Percentiles rank a stretch among this genome's conserved stretches.
Evolutionary conservation across 1,140 invertebrate genomes (phyloP).

Genomic region (Ooceraea biroi): DNA sequence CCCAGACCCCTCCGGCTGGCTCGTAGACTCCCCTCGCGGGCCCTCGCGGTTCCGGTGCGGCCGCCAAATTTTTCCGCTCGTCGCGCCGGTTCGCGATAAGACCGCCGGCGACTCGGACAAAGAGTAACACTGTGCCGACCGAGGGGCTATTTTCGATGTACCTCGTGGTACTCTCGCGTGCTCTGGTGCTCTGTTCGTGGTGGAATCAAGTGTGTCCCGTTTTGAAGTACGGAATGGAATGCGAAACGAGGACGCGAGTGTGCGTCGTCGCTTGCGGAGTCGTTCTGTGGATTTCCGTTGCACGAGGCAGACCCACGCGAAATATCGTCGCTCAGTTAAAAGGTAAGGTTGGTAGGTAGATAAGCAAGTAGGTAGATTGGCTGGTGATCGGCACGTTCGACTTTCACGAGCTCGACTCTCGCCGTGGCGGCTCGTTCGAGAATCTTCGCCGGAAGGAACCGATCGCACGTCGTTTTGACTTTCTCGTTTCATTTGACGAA

Average conservation of each 20-base stretch:
- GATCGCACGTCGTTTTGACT: not conserved
- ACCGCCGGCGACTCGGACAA: slow-evolving; percentile 15
- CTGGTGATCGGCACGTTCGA: slow-evolving; percentile 6
- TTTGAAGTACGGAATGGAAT: slow-evolving; percentile 18
- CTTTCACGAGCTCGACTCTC: slow-evolving; percentile 36
- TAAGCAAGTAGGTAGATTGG: not conserved
- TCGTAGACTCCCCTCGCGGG: not conserved
- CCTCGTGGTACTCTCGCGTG: not conserved
- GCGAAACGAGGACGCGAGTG: not conserved
- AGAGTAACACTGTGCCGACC: slow-evolving; percentile 31
- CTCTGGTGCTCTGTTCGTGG: not conserved
- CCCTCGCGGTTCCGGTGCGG: slow-evolving; percentile 35
- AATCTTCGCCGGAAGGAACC: slow-evolving; percentile 8
- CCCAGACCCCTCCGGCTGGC: too few relatives aligned
- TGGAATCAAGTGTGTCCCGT: slow-evolving; percentile 6
- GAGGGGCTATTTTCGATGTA: slow-evolving; percentile 33
- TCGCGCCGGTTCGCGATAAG: slow-evolving; percentile 21
- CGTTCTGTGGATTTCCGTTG: slow-evolving; percentile 13
- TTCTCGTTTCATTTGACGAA: not conserved
- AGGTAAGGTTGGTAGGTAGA: slow-evolving; percentile 12
- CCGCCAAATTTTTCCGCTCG: slow-evolving; percentile 49
- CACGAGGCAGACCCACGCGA: not conserved
- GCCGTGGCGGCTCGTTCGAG: not conserved
- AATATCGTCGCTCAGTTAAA: not conserved
- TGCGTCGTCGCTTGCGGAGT: not conserved